Base-by-base conservation (phyloP, 2,113 vertebrate genomes). In the Nannobrachium achirus region DNA sequence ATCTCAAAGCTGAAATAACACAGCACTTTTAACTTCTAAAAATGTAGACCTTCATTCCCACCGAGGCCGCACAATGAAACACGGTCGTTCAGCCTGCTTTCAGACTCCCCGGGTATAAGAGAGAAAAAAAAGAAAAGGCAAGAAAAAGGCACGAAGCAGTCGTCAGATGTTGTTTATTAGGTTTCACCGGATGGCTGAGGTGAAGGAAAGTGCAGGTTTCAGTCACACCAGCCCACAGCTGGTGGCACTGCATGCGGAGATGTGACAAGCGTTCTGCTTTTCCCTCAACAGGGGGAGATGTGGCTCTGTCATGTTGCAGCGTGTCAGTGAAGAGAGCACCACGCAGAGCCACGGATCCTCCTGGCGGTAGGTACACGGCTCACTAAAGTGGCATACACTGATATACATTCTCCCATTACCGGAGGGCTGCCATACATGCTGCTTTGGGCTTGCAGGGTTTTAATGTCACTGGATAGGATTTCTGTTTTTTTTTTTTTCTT, bases 271-370 rank as follows among this genome's bases (percentile, higher is more conserved):
- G 87, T 53, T 84, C 76, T 65, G 33, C 14, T 40, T 57, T 79
- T 19, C 68, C 63, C 45, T 86, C 91, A 87, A 75, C 74, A 89
- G 88, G 86, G 88, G 89, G 88, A 78, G 83, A 65, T 88, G 87
- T 85, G 68, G 66, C 6, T 82, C 88, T 77, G 82, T 67, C 75
- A 69, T 18, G 60, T 44, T 9, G 0, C 5, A 18, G 1, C 78
- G 10, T 48, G 48, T 63, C 69, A 70, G 46, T 39, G 40, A 50
- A 52, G 20, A 46, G 6, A 6, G 14, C 65, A 16, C 50, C 45
- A 50, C 38, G 5, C 59, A 0, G 20, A 77, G 60, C 41, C 11
- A 10, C 45, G 19, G 4, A 6, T 56, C n/a, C 0, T 5, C 65
- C 71, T 20, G 6, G 25, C 25, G 6, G 25, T 33, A 9, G 5